These are phyloP conservation scores for Acyrthosiphon pisum DNA, from an alignment of 1,140 invertebrate species.

Conservation along the genomic window DNA sequence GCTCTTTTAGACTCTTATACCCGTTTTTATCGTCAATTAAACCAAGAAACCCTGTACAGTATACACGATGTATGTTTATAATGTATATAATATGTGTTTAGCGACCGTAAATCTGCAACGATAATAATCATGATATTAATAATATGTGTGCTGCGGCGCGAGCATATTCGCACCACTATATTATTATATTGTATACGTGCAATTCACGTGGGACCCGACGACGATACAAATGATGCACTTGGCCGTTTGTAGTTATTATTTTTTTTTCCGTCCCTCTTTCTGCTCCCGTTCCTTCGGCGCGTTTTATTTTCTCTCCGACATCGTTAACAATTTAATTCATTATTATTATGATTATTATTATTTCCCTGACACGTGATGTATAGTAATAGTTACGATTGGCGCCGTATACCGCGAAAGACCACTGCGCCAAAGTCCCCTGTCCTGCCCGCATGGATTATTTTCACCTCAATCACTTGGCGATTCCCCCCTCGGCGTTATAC, in stretches of 20 bases:
- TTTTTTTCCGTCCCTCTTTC: slow-evolving; percentile 13
- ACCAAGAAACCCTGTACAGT: not conserved
- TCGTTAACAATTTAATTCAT: slow-evolving; percentile 17
- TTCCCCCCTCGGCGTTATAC: not conserved
- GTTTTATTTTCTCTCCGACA: not conserved
- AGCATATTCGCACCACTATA: not conserved
- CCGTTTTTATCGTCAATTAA: slow-evolving; percentile 31
- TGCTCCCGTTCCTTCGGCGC: not conserved
- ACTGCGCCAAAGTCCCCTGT: not conserved
- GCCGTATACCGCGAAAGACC: not conserved
- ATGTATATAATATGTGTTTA: slow-evolving; percentile 14
- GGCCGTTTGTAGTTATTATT: not conserved
- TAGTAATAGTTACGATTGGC: not conserved
- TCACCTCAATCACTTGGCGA: not conserved
- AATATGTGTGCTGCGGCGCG: not conserved
- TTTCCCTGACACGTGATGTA: not conserved
- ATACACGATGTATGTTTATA: not conserved
- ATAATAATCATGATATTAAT: not conserved
- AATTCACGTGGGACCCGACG: not conserved
- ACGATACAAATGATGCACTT: not conserved
- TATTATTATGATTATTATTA: slow-evolving; percentile 4
- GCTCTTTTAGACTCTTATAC: not conserved
- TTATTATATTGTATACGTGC: not conserved
- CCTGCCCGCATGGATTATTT: not conserved
- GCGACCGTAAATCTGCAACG: slow-evolving; percentile 14